Evolutionary conservation across 2,797 vertebrate genomes (phyloP).

Genomic region (Gadopsis marmoratus): DNA sequence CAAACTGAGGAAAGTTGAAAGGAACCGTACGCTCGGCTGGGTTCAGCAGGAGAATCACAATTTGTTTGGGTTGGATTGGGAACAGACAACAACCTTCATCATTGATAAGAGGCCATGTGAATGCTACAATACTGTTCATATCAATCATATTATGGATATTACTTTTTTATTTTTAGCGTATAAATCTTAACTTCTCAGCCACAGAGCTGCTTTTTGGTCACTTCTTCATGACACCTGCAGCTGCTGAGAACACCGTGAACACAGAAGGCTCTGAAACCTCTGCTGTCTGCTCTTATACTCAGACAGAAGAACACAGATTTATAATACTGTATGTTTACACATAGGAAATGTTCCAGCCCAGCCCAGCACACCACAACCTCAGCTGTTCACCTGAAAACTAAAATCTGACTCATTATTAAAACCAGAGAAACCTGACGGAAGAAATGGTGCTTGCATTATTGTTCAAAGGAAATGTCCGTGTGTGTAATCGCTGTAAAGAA

Average conservation of each 20-base stretch:
- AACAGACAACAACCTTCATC: neutral
- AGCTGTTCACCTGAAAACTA: neutral
- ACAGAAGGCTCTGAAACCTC: neutral
- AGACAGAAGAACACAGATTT: neutral
- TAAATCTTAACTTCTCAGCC: neutral
- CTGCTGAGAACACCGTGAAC: constrained; percentile 10
- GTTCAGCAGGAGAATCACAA: neutral
- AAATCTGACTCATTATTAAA: neutral
- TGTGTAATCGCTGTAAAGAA: neutral
- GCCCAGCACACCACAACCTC: neutral
- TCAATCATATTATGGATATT: neutral
- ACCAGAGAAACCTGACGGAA: neutral
- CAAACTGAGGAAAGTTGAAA: neutral
- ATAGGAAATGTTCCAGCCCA: neutral
- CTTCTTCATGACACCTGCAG: neutral
- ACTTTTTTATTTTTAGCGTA: neutral
- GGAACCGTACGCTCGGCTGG: neutral
- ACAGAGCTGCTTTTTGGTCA: neutral
- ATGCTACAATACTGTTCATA: neutral
- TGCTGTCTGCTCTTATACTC: neutral
- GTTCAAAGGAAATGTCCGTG: neutral
- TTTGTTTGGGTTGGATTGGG: neutral
- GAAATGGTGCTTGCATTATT: neutral
- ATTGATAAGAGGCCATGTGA: neutral
- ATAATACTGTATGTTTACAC: neutral